phyloP scores from a whole-genome alignment of 2,888 invertebrate species.

The Drepanosiphum platanoidis region DNA sequence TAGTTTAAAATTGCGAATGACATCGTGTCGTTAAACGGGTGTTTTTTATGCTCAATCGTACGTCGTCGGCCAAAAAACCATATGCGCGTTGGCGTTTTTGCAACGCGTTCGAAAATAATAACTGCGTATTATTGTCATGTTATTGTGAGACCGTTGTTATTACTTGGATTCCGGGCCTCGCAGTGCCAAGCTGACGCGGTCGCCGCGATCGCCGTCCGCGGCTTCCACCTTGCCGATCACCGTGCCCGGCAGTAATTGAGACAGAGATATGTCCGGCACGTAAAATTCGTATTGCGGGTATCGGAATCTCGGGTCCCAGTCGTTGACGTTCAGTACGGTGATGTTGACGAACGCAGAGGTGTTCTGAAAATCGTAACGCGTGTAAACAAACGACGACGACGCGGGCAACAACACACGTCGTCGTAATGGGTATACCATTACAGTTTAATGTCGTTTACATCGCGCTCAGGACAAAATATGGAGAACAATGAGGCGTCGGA shows the following conservation, averaged over 20 bases:
- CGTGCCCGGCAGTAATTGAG: constrained; percentile 63
- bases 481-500: neutral
- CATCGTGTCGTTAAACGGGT: too few species aligned
- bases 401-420: too few species aligned
- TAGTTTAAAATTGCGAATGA: too few species aligned
- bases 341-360: constrained; percentile 85
- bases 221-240: constrained; percentile 75
- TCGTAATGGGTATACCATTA: too few species aligned
- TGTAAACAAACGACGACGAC: neutral
- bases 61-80: too few species aligned
- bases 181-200: constrained; percentile 78
- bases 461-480: neutral
- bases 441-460: neutral
- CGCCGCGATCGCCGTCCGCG: constrained; percentile 86
- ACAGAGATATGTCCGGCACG: constrained; percentile 67
- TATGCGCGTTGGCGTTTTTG: too few species aligned
- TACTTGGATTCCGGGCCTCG: constrained; percentile 77
- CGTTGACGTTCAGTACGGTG: constrained; percentile 86
- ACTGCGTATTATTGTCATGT: too few species aligned
- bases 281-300: constrained; percentile 88
- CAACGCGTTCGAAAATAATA: too few species aligned
- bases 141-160: neutral
- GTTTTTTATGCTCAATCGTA: too few species aligned
- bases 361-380: constrained; percentile 72
- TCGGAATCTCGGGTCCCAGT: constrained; percentile 92